These are phyloP conservation scores for Automeris io DNA, from an alignment of 2,888 invertebrate genomes.

Conservation along the genomic window DNA sequence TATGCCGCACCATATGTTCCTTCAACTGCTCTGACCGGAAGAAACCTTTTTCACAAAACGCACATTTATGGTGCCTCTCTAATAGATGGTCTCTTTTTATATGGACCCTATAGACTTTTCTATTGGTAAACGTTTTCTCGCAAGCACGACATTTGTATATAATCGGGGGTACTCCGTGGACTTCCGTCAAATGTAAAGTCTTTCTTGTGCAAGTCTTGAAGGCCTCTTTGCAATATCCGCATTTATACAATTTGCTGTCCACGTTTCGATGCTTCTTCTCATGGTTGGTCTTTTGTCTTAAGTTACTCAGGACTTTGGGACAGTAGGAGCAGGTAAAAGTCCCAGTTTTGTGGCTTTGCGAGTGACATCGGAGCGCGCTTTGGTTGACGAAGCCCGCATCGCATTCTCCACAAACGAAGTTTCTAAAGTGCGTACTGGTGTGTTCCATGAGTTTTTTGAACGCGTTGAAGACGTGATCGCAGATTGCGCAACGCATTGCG, in stretches of 20 bases:
- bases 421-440: conserved; percentile 32
- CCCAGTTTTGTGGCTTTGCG: conserved; percentile 17
- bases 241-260: conserved; percentile 32
- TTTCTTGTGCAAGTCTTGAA: conserved; percentile 40
- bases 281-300: conserved; percentile 25
- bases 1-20: conserved; percentile 46
- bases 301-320: conserved; percentile 17
- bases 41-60: conserved; percentile 38
- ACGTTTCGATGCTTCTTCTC: conserved; percentile 31
- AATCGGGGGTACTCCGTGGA: conserved; percentile 30
- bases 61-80: conserved; percentile 39
- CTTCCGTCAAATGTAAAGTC: conserved; percentile 32
- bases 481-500: conserved; percentile 25
- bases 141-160: conserved; percentile 42
- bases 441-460: conserved; percentile 32
- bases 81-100: conserved; percentile 43
- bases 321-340: conserved; percentile 20
- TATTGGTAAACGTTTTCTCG: conserved; percentile 34
- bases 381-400: conserved; percentile 24
- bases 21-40: conserved; percentile 34
- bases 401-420: conserved; percentile 30
- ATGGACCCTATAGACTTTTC: conserved; percentile 36
- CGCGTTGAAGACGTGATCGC: conserved; percentile 23
- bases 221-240: conserved; percentile 35
- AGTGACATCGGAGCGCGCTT: conserved; percentile 11